Base-by-base conservation (phyloP, 2,888 invertebrate genomes). In the Acronicta alni region DNA sequence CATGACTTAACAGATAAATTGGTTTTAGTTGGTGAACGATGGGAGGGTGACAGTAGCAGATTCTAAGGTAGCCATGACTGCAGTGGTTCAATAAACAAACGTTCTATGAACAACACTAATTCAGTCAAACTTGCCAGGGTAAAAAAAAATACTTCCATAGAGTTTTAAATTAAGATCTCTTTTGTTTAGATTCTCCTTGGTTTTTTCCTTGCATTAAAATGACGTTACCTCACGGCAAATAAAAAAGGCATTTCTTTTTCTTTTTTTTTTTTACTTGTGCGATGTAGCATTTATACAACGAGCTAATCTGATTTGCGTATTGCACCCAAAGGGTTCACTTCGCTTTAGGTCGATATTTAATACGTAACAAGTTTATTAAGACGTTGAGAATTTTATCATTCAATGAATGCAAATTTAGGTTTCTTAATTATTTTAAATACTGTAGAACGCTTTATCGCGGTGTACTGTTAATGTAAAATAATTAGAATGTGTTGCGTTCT, bases 1-100 rank as follows among this genome's bases (percentile, higher is more conserved):
- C 77, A 77, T 75, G 75, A 75, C 48, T 77, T 71, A 54, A 56
- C 64, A 60, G 57, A 70, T 76, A 54, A 43, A 67, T 64, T 70
- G 49, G 41, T 65, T 60, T 57, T 63, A 63, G 48, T 54, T 68
- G 16, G 41, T 37, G 14, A 35, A 46, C 32, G 52, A 43, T 58
- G n/a, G 45, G 10, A 38, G 46, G 17, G 32, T 15, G 17, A 20
- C 23, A 49, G 15, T 46, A 10, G 9, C 12, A 18, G 56, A 30
- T 47, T 35, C 30, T n/a, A 35, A 35, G n/a, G 35, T 35, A 2
- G 35, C 14, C n/a, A n/a, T n/a, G 7, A 35, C n/a, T n/a, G n/a
- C 6, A 6, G 4, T 8, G 6, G 35, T n/a, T 35, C 30, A 12
- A 7, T 23, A 4, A 4, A 4, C 23, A 7, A 23, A 4, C 8